Evolutionary conservation across 2,888 invertebrate genomes (phyloP).

Genomic region (Cyclophora punctaria): DNA sequence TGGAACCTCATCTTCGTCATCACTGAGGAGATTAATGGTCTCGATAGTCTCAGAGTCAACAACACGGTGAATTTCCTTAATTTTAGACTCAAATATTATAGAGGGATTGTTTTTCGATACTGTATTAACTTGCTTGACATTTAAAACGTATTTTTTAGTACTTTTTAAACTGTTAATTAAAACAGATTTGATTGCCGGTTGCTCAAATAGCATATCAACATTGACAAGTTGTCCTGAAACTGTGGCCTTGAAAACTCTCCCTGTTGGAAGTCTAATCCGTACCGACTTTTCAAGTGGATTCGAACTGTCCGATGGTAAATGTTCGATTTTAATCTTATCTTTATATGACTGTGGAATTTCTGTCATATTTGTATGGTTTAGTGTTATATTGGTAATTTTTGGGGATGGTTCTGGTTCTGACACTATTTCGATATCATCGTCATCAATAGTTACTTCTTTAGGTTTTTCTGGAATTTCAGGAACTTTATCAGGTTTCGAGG

Average conservation of each 20-base stretch:
- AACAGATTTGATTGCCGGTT: conserved; percentile 38
- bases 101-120: conserved; percentile 15
- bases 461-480: neutral
- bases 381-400: neutral
- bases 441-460: conserved; percentile 11
- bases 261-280: conserved; percentile 45
- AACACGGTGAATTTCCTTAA: conserved; percentile 23
- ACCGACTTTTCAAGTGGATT: conserved; percentile 34
- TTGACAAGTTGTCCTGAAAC: conserved; percentile 41
- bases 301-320: conserved; percentile 22
- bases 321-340: conserved; percentile 35
- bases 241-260: conserved; percentile 48
- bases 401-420: conserved; percentile 1
- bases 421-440: conserved; percentile 15
- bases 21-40: conserved; percentile 56
- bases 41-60: conserved; percentile 23
- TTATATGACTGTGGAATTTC: conserved; percentile 21
- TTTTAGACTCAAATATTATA: conserved; percentile 24
- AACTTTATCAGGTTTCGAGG: neutral
- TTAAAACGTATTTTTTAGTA: conserved; percentile 40
- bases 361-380: conserved; percentile 1
- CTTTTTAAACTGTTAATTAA: conserved; percentile 32
- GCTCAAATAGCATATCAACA: conserved; percentile 40
- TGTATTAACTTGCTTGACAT: conserved; percentile 39
- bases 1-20: conserved; percentile 45